Evolutionary conservation across 37 sponge, comb jelly and placozoan species (phyloP).

Genomic region (Trichoplax adhaerens): DNA sequence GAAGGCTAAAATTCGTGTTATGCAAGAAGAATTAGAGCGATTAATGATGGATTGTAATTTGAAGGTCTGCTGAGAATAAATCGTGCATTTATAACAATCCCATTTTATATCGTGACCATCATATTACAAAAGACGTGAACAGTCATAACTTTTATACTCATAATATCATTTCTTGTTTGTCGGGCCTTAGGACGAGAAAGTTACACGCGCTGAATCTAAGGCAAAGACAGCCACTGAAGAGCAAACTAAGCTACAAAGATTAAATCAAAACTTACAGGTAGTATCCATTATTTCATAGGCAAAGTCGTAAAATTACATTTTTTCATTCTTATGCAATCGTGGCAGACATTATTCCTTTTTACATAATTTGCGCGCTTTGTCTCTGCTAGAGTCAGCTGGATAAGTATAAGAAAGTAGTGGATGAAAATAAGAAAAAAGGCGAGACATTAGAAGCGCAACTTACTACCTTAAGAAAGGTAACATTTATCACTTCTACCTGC

Average conservation of each 20-base stretch:
- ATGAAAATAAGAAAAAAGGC: slow-evolving; percentile 43
- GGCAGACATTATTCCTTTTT: too few species aligned
- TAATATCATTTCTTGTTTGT: background rate
- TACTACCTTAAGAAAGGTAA: slow-evolving; percentile 49
- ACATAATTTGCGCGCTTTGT: background rate
- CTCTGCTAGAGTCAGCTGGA: slow-evolving; percentile 25
- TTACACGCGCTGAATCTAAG: slow-evolving; percentile 5
- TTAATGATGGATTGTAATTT: slow-evolving; percentile 41
- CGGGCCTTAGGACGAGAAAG: slow-evolving; percentile 28
- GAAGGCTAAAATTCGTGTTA: slow-evolving; percentile 86
- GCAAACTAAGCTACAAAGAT: slow-evolving; percentile 27
- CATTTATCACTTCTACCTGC: background rate
- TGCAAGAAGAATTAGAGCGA: slow-evolving; percentile 89
- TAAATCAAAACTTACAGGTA: slow-evolving; percentile 28
- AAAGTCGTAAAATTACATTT: too few species aligned
- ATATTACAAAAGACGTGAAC: too few species aligned
- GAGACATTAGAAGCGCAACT: slow-evolving; percentile 52
- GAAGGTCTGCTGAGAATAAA: slow-evolving; percentile 18
- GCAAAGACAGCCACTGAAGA: slow-evolving; percentile 28
- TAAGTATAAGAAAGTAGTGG: slow-evolving; percentile 33
- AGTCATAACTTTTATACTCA: too few species aligned
- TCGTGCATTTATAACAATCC: too few species aligned
- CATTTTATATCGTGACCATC: too few species aligned
- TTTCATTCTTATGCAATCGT: too few species aligned
- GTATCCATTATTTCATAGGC: too few species aligned